Percentiles rank a stretch among this genome's conserved stretches.
These are phyloP conservation scores for Porites divaricata DNA, from an alignment of 92 coral and sea anemone species.

Conservation along the genomic window DNA sequence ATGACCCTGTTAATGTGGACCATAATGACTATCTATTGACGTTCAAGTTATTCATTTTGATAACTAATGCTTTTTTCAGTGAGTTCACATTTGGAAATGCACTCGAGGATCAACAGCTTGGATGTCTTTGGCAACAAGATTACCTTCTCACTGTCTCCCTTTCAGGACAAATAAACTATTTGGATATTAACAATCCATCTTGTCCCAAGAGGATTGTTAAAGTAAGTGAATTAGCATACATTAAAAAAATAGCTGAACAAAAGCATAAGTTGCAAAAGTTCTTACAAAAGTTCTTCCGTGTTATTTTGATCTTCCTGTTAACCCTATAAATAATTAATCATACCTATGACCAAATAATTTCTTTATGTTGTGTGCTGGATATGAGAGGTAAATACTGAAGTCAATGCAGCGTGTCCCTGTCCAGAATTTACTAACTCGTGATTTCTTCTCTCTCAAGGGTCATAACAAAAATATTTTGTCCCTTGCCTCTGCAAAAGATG, in stretches of 20 bases:
- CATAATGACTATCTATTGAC: too few relatives aligned
- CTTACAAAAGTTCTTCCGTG: too few relatives aligned
- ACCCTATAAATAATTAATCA: too few relatives aligned
- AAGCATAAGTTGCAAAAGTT: too few relatives aligned
- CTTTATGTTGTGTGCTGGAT: neutral
- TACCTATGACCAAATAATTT: too few relatives aligned
- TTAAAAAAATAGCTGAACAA: too few relatives aligned
- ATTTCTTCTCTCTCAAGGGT: slow-evolving; percentile 62
- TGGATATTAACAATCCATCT: slow-evolving; percentile 86
- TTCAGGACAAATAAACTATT: slow-evolving; percentile 89
- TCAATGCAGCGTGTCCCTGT: neutral
- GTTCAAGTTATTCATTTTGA: too few relatives aligned
- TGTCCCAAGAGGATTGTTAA: slow-evolving; percentile 75
- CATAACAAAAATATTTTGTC: slow-evolving; percentile 87
- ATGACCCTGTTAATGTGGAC: too few relatives aligned
- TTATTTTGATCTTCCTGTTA: too few relatives aligned
- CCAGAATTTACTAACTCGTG: neutral
- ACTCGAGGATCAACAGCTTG: slow-evolving; percentile 88
- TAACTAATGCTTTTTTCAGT: slow-evolving; percentile 38
- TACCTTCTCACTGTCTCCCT: slow-evolving; percentile 84
- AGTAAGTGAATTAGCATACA: slow-evolving; percentile 44
- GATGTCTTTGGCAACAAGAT: slow-evolving; percentile 94
- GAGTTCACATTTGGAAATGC: slow-evolving; percentile 81
- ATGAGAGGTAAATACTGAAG: too few relatives aligned
- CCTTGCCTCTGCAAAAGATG: slow-evolving; percentile 70